Evolutionary conservation across 1,140 invertebrate genomes (phyloP).

Genomic region (Cardiocondyla obscurior): DNA sequence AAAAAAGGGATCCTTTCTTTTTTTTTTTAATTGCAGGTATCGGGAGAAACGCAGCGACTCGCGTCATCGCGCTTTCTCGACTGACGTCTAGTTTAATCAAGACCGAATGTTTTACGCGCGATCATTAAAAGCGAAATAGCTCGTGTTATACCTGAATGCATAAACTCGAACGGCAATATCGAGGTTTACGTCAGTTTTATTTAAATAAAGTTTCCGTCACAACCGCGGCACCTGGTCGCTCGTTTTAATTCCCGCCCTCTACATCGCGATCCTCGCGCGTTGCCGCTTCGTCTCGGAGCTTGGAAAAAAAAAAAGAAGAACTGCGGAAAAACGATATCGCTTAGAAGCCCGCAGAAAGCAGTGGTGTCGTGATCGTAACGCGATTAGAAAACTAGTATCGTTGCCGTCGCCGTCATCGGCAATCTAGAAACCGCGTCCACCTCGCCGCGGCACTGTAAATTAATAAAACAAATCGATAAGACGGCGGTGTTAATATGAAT

Average conservation of each 20-base stretch:
- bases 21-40: slow-evolving; percentile 27
- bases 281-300: background rate
- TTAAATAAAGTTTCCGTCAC: slow-evolving; percentile 80
- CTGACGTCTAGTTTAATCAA: slow-evolving; percentile 81
- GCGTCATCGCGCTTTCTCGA: slow-evolving; percentile 23
- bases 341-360: slow-evolving; percentile 45
- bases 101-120: slow-evolving; percentile 82
- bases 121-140: slow-evolving; percentile 82
- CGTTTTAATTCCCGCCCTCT: slow-evolving; percentile 22
- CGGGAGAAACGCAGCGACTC: background rate
- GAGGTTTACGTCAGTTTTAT: slow-evolving; percentile 82
- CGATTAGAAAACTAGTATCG: slow-evolving; percentile 44
- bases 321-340: slow-evolving; percentile 23
- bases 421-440: background rate
- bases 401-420: background rate
- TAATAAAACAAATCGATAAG: slow-evolving; percentile 47
- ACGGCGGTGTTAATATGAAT: slow-evolving; percentile 31
- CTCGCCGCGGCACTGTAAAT: slow-evolving; percentile 18
- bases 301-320: too few species aligned
- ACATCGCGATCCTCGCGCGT: background rate
- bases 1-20: background rate
- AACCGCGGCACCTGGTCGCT: slow-evolving; percentile 16
- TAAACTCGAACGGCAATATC: slow-evolving; percentile 82
- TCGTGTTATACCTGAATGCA: slow-evolving; percentile 83
- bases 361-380: slow-evolving; percentile 32